phyloP scores from a whole-genome alignment of 2,113 vertebrate genomes.

The Geothlypis trichas region DNA sequence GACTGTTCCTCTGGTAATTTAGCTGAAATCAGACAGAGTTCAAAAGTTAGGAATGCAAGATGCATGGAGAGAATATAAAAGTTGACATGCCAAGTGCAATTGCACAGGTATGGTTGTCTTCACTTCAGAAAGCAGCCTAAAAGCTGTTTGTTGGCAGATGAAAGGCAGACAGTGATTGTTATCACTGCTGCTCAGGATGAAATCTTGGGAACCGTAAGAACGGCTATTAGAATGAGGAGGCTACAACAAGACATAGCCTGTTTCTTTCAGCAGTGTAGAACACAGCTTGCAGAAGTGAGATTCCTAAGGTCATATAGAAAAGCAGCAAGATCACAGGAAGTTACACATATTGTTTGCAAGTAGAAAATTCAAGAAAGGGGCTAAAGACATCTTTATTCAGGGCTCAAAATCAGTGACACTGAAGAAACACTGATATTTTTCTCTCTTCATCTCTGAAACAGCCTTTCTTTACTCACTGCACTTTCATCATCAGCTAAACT shows the following conservation, averaged over 20 bases:
- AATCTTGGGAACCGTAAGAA: neutral
- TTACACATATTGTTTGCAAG: neutral
- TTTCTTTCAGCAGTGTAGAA: neutral
- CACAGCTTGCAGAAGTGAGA: neutral
- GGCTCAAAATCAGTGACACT: neutral
- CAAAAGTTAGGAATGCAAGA: neutral
- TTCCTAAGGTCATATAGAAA: neutral
- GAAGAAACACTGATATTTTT: neutral
- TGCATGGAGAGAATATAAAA: neutral
- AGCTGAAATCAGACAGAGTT: neutral
- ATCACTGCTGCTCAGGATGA: neutral
- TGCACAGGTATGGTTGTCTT: neutral
- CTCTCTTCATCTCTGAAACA: neutral
- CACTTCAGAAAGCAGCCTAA: conserved; percentile 1
- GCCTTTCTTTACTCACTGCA: neutral
- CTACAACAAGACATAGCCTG: neutral
- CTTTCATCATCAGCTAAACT: neutral
- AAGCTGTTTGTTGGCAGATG: neutral
- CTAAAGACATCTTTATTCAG: neutral
- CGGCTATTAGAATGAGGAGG: neutral
- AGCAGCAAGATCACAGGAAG: neutral
- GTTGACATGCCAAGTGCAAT: neutral
- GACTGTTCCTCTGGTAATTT: neutral
- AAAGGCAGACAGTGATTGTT: neutral
- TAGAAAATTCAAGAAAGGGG: neutral